These are phyloP conservation scores for Ceraclea dissimilis DNA, from an alignment of 2,888 invertebrate species.

Conservation along the genomic window DNA sequence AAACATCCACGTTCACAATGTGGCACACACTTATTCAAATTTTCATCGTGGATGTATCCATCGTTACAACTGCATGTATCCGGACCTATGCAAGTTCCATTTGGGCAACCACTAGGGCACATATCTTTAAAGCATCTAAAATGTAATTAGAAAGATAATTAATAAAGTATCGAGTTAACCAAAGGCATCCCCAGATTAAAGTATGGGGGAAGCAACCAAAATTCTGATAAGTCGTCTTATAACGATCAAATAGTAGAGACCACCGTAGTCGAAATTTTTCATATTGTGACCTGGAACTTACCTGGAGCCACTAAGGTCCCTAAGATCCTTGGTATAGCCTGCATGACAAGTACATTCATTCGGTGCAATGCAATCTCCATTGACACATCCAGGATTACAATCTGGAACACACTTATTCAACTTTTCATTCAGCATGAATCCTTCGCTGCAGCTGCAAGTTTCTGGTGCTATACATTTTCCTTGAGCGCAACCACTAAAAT, in stretches of 20 bases:
- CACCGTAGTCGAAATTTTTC: too few relatives aligned
- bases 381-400: constrained; percentile 60
- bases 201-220: too few relatives aligned
- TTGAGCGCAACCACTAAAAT: constrained; percentile 43
- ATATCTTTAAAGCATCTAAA: too few relatives aligned
- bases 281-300: too few relatives aligned
- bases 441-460: constrained; percentile 33
- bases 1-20: constrained; percentile 59
- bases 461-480: constrained; percentile 37
- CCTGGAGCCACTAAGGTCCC: constrained; percentile 34
- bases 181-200: too few relatives aligned
- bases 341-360: constrained; percentile 50
- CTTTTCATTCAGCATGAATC: constrained; percentile 35
- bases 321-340: constrained; percentile 44
- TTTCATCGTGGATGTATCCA: constrained; percentile 36
- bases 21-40: constrained; percentile 41
- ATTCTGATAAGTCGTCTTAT: too few relatives aligned
- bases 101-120: constrained; percentile 50
- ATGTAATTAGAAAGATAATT: too few relatives aligned
- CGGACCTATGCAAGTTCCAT: constrained; percentile 35
- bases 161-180: too few relatives aligned
- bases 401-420: constrained; percentile 42
- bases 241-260: too few relatives aligned
- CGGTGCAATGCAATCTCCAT: constrained; percentile 54
- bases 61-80: constrained; percentile 34